Conservation (phyloP, 2,888 invertebrate genomes). For the Ormia ochracea region DNA sequence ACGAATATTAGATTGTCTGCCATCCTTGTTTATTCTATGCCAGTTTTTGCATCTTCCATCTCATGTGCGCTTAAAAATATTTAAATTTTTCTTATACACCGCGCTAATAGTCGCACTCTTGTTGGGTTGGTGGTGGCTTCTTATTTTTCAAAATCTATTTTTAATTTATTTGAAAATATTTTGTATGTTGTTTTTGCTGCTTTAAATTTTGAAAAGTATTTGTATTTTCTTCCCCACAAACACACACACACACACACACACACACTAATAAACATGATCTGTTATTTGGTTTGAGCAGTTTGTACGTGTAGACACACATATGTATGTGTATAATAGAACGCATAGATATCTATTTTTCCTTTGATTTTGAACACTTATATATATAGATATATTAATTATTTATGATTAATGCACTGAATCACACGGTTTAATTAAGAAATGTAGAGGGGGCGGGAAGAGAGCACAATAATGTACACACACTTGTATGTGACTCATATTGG, state of each 20-base stretch:
- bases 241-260: too few relatives aligned
- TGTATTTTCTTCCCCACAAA: slow-evolving; percentile 35
- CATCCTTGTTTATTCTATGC: slow-evolving; percentile 61
- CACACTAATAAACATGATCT: slow-evolving; percentile 32
- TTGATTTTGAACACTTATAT: neutral
- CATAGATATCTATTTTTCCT: too few relatives aligned
- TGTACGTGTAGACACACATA: neutral
- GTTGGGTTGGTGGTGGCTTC: slow-evolving; percentile 66
- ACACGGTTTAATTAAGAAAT: slow-evolving; percentile 7
- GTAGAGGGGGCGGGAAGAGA: neutral
- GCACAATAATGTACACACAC: neutral
- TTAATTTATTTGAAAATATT: slow-evolving; percentile 65
- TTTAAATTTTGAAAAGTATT: slow-evolving; percentile 23
- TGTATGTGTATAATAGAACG: too few relatives aligned
- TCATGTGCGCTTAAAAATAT: slow-evolving; percentile 57
- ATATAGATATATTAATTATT: neutral
- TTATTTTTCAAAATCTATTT: slow-evolving; percentile 74
- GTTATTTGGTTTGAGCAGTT: slow-evolving; percentile 1
- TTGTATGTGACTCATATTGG: slow-evolving; percentile 44
- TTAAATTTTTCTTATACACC: slow-evolving; percentile 54
- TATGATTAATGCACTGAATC: slow-evolving; percentile 55
- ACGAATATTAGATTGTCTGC: slow-evolving; percentile 55
- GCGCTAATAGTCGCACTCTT: slow-evolving; percentile 59
- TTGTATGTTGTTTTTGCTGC: slow-evolving; percentile 10
- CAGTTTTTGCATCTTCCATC: slow-evolving; percentile 48